These are phyloP conservation scores for Mustela nigripes DNA, from an alignment of 2,113 vertebrate genomes.

Conservation along the genomic window DNA sequence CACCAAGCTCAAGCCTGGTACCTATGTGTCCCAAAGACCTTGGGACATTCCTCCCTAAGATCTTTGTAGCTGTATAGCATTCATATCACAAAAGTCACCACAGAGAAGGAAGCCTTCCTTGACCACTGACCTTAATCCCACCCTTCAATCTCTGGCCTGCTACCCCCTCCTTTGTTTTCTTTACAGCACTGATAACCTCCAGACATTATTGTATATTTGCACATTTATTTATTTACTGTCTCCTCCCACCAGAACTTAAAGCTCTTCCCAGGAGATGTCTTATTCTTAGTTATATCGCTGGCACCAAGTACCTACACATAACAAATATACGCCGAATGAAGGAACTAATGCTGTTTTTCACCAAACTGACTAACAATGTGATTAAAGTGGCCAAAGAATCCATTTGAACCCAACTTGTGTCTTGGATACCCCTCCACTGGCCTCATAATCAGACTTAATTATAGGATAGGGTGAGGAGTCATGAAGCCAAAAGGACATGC, in stretches of 20 bases:
- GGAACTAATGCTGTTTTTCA: background rate
- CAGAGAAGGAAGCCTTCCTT: background rate
- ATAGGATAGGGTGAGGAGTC: background rate
- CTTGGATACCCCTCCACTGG: background rate
- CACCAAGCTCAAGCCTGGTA: background rate
- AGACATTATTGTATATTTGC: background rate
- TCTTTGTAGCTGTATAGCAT: background rate
- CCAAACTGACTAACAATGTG: background rate
- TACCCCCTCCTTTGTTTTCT: background rate
- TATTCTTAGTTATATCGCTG: background rate
- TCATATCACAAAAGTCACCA: background rate
- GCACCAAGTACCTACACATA: background rate
- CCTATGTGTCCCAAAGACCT: no score
- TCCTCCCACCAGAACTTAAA: slow-evolving; percentile 10
- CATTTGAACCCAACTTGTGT: background rate
- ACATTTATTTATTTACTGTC: background rate
- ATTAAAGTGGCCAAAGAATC: background rate
- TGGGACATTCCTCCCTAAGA: background rate
- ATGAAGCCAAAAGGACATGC: background rate
- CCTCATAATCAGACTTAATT: background rate
- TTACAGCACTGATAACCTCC: background rate
- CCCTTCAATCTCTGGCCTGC: background rate
- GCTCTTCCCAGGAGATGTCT: background rate
- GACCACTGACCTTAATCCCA: background rate
- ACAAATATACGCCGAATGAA: background rate